Conservation (phyloP, 2,888 invertebrate genomes). For the Caenorhabditis zanzibari region DNA sequence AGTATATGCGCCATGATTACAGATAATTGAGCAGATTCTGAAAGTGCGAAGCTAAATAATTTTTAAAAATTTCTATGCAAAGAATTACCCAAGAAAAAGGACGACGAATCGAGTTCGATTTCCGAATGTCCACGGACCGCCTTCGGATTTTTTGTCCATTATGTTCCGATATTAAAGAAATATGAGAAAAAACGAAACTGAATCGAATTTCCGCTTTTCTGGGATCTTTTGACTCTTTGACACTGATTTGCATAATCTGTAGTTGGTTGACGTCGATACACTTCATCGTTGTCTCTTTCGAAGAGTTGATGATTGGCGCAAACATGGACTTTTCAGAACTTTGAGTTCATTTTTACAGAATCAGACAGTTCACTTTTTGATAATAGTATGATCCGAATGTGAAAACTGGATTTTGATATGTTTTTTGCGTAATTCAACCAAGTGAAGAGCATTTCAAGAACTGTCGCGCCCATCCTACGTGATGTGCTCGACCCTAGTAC, state of each 20-base stretch:
- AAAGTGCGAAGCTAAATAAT: no score
- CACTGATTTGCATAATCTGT: conserved; percentile 50
- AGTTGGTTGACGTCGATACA: conserved; percentile 24
- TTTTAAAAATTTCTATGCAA: background rate
- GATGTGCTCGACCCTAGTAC: no score
- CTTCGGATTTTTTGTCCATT: conserved; percentile 8
- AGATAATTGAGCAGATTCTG: conserved; percentile 60
- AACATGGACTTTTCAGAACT: conserved; percentile 30
- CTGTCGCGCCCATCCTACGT: no score
- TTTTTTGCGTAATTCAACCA: background rate
- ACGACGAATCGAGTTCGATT: conserved; percentile 54
- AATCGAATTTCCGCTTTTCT: conserved; percentile 7
- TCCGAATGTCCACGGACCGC: conserved; percentile 18
- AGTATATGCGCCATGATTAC: conserved; percentile 58
- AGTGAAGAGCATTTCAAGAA: background rate
- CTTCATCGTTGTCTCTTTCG: conserved; percentile 16
- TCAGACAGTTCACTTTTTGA: conserved; percentile 12
- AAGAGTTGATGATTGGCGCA: conserved; percentile 28
- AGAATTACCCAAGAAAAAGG: conserved; percentile 43
- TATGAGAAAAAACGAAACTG: conserved; percentile 15
- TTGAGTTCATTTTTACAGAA: conserved; percentile 18
- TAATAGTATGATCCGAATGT: background rate
- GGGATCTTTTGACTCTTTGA: conserved; percentile 52
- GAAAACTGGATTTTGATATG: background rate
- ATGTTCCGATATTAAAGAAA: conserved; percentile 2